phyloP scores from a whole-genome alignment of 2,888 invertebrate genomes.

The Amblyjoppa proteus region DNA sequence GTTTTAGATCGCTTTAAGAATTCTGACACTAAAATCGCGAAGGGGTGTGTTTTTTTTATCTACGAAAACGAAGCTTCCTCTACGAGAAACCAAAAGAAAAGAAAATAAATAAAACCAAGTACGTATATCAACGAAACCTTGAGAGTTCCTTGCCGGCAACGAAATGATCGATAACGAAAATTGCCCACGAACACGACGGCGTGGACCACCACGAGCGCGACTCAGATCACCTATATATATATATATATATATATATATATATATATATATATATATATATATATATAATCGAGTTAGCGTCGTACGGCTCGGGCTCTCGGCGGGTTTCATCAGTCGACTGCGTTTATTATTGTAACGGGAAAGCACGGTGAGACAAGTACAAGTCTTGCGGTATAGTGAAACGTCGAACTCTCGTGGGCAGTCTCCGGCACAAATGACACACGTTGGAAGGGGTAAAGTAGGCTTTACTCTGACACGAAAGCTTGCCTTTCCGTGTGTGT shows the following conservation, averaged over 20 bases:
- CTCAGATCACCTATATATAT: neutral
- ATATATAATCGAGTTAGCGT: slow-evolving; percentile 5
- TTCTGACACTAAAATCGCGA: no score
- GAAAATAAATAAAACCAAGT: neutral
- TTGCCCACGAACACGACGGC: neutral
- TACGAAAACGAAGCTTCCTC: neutral
- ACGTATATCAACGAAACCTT: neutral
- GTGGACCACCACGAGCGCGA: neutral
- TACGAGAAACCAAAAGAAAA: neutral
- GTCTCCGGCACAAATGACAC: neutral
- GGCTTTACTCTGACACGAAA: neutral
- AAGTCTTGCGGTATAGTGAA: neutral
- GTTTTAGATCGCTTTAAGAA: no score
- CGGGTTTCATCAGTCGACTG: neutral
- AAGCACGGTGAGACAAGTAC: neutral
- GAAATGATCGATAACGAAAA: slow-evolving; percentile 1
- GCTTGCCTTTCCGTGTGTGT: neutral
- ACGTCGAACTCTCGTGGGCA: slow-evolving; percentile 3
- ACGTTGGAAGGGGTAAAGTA: neutral
- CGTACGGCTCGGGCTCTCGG: neutral
- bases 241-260: slow-evolving; percentile 3
- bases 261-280: neutral
- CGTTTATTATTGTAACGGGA: slow-evolving; percentile 2
- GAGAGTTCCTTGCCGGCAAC: neutral
- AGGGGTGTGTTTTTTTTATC: no score